Evolutionary conservation across 2,888 invertebrate species (phyloP).

Genomic region (Onchidella celtica): DNA sequence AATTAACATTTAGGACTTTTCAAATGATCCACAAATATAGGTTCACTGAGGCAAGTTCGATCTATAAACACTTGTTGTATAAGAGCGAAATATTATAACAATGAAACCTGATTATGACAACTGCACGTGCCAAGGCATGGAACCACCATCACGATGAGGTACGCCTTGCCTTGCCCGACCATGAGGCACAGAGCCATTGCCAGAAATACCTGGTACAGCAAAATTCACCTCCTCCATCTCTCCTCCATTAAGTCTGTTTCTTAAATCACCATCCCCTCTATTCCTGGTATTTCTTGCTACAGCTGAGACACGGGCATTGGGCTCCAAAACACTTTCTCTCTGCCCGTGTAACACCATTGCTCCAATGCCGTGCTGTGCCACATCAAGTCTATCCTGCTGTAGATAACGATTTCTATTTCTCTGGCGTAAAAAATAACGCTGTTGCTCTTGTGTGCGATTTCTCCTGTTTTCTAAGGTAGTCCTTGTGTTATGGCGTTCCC

Average conservation of each 20-base stretch:
- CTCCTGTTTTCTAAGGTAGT: slow-evolving; percentile 39
- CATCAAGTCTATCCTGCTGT: neutral
- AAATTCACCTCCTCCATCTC: neutral
- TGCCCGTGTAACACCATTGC: slow-evolving; percentile 26
- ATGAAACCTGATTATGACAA: too few species aligned
- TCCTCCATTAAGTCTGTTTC: neutral
- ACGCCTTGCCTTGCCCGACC: neutral
- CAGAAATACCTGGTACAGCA: neutral
- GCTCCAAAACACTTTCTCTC: slow-evolving; percentile 19
- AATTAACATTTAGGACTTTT: too few species aligned
- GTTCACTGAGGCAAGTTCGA: too few species aligned
- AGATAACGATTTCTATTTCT: neutral
- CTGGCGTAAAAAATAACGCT: slow-evolving; percentile 44
- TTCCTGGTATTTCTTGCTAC: neutral
- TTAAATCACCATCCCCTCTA: neutral
- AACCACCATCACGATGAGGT: neutral
- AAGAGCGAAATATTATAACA: too few species aligned
- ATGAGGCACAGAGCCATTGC: neutral
- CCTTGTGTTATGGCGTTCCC: slow-evolving; percentile 38
- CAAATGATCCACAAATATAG: too few species aligned
- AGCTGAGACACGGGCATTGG: neutral
- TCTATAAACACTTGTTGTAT: too few species aligned
- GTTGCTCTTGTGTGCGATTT: slow-evolving; percentile 44
- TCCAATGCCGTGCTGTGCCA: slow-evolving; percentile 10
- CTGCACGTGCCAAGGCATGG: too few species aligned